These are phyloP conservation scores for Phocides pigmalion DNA, from an alignment of 1,140 invertebrate species.

Conservation along the genomic window DNA sequence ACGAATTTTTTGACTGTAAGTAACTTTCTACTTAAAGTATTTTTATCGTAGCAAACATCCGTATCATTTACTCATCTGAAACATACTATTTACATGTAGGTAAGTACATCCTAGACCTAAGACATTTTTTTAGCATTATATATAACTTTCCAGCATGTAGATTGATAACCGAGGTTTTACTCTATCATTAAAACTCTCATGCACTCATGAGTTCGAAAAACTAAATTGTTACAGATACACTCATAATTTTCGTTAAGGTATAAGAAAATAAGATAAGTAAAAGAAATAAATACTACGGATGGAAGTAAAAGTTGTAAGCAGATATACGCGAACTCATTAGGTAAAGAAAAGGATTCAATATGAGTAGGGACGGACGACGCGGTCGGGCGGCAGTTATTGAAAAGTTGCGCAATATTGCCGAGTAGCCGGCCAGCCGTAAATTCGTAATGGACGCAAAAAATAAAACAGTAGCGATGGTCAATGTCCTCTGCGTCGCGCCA, in stretches of 20 bases:
- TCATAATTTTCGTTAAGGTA: neutral
- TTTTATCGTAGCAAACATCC: no score
- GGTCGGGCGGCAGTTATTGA: slow-evolving; percentile 73
- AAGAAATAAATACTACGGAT: slow-evolving; percentile 35
- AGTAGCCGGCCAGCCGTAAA: slow-evolving; percentile 75
- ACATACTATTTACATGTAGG: no score
- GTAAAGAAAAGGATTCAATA: slow-evolving; percentile 75
- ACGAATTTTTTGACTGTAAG: no score
- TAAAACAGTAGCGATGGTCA: slow-evolving; percentile 64
- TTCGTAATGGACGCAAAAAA: slow-evolving; percentile 81
- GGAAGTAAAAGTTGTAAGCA: slow-evolving; percentile 32
- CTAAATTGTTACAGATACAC: neutral
- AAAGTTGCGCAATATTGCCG: slow-evolving; percentile 80
- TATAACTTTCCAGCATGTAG: no score
- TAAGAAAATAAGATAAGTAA: slow-evolving; percentile 16
- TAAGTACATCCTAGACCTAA: no score
- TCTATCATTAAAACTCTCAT: no score
- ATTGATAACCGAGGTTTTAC: no score
- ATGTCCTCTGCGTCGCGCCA: slow-evolving; percentile 56
- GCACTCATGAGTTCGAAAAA: no score
- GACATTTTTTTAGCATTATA: no score
- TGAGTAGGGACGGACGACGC: slow-evolving; percentile 56
- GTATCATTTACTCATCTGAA: no score
- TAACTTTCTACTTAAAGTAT: no score
- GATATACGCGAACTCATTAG: slow-evolving; percentile 54